Evolutionary conservation across 1,140 invertebrate species (phyloP).

Genomic region (Aradophagus sp.): DNA sequence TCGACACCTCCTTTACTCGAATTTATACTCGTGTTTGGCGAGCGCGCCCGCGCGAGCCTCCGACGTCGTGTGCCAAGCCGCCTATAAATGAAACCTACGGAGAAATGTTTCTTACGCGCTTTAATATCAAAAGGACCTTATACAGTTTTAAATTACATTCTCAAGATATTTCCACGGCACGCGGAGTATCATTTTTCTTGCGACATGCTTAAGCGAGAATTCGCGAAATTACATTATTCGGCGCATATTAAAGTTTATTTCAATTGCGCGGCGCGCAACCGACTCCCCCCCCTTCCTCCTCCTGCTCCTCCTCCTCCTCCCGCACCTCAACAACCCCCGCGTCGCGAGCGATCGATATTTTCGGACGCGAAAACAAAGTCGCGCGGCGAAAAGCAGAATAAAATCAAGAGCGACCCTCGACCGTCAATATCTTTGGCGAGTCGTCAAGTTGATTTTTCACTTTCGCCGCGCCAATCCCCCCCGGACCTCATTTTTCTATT

Average conservation of each 20-base stretch:
- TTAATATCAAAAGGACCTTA: slow-evolving; percentile 55
- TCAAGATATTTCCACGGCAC: slow-evolving; percentile 31
- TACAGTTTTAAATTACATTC: slow-evolving; percentile 54
- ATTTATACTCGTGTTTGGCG: slow-evolving; percentile 57
- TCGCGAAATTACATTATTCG: slow-evolving; percentile 36
- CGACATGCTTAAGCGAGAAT: slow-evolving; percentile 27
- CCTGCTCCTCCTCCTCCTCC: no score
- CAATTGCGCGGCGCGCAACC: no score
- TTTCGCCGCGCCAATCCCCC: slow-evolving; percentile 5
- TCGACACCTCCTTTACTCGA: slow-evolving; percentile 55
- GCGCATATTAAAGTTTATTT: slow-evolving; percentile 40
- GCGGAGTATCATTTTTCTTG: slow-evolving; percentile 42
- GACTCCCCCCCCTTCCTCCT: no score
- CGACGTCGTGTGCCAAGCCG: slow-evolving; percentile 39
- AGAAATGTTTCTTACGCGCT: slow-evolving; percentile 50
- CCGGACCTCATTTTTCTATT: slow-evolving; percentile 30
- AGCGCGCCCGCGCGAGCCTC: slow-evolving; percentile 32
- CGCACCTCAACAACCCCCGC: no score
- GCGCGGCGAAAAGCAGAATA: no score
- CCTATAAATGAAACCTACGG: slow-evolving; percentile 50
- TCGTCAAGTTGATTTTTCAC: slow-evolving; percentile 38
- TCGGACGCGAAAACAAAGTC: no score
- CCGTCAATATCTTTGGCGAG: slow-evolving; percentile 40
- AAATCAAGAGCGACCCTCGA: no score
- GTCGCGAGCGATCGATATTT: no score